Evolutionary conservation across 2,113 vertebrate species (phyloP).

Genomic region (Pteronura brasiliensis): DNA sequence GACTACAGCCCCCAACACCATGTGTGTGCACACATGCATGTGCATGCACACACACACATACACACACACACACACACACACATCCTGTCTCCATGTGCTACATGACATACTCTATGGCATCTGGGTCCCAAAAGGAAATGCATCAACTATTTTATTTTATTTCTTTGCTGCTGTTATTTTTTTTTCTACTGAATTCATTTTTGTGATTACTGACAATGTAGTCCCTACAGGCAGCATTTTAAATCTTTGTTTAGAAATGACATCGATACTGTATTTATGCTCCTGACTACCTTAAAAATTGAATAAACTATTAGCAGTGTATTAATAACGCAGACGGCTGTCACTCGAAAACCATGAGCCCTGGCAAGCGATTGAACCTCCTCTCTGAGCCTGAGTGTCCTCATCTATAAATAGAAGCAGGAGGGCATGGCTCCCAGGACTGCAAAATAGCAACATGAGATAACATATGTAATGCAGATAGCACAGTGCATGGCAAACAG

Average conservation of each 20-base stretch:
- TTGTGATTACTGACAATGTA: neutral
- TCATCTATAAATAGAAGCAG: neutral
- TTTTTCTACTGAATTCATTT: conserved; percentile 1
- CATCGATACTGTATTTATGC: neutral
- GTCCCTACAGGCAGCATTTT: neutral
- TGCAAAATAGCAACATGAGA: neutral
- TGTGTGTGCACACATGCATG: neutral
- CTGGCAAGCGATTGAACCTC: neutral
- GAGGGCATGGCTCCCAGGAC: neutral
- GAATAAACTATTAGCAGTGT: no score
- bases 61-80: neutral
- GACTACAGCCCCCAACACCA: neutral
- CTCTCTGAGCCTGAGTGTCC: neutral
- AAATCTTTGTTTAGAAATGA: neutral
- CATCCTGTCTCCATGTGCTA: neutral
- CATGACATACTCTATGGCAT: neutral
- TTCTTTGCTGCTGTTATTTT: neutral
- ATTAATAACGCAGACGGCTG: neutral
- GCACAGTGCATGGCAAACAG: neutral
- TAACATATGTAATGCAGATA: neutral
- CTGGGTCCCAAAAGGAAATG: neutral
- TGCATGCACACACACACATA: no score
- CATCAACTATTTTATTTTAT: neutral
- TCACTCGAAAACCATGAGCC: neutral
- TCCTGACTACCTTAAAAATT: neutral